Evolutionary conservation across 2,113 vertebrate genomes (phyloP).

Genomic region (Corvus moneduloides): DNA sequence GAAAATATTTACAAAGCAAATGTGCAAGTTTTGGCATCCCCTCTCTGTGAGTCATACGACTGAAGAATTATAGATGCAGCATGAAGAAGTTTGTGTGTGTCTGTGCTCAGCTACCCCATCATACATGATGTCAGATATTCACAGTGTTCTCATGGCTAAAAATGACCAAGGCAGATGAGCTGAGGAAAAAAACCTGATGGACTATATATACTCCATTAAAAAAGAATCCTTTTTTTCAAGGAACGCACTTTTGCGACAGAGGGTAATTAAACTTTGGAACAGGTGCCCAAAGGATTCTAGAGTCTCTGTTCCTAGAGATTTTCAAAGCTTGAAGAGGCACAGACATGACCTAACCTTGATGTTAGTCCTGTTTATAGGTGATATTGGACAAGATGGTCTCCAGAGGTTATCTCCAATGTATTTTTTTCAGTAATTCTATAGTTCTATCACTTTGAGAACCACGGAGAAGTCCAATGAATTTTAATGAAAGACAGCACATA

Average conservation of each 20-base stretch:
- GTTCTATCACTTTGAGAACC: background rate
- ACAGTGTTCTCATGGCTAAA: background rate
- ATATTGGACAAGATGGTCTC: background rate
- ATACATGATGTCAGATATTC: background rate
- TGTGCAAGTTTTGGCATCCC: background rate
- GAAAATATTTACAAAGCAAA: conserved; percentile 63
- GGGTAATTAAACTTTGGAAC: background rate
- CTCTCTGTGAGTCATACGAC: background rate
- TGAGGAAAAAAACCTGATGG: background rate
- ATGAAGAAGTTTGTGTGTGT: background rate
- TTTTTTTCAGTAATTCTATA: background rate
- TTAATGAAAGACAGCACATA: background rate
- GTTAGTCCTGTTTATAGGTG: background rate
- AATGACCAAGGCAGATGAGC: background rate
- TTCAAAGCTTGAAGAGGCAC: background rate
- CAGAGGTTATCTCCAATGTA: background rate
- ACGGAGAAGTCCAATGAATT: background rate
- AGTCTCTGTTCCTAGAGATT: background rate
- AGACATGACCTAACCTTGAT: background rate
- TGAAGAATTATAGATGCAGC: background rate
- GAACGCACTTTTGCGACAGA: background rate
- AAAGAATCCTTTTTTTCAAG: background rate
- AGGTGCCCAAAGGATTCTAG: background rate
- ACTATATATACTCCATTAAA: background rate
- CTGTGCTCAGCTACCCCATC: background rate